Conservation (phyloP, 2,113 vertebrate genomes). For the Sturnira hondurensis region DNA sequence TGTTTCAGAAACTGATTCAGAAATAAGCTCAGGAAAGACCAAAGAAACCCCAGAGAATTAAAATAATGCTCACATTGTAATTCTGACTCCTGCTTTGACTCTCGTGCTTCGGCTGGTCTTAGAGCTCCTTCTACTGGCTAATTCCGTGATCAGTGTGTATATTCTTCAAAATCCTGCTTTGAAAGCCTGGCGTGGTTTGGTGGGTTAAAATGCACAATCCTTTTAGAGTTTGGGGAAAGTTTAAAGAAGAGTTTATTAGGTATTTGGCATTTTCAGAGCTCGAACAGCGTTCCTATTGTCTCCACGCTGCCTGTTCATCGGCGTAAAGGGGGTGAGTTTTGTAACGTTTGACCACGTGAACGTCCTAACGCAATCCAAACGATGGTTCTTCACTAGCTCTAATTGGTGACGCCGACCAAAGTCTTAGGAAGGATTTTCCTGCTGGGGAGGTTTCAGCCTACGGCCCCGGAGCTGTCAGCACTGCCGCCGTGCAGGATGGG, state of each 20-base stretch:
- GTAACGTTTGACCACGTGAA: background rate
- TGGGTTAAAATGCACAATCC: conserved; percentile 17
- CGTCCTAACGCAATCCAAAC: background rate
- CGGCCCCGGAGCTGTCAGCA: conserved; percentile 62
- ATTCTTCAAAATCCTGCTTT: background rate
- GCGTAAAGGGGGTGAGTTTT: background rate
- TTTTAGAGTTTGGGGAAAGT: background rate
- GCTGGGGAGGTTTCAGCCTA: conserved; percentile 70
- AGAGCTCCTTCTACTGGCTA: conserved; percentile 55
- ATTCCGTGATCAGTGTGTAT: background rate
- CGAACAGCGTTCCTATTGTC: background rate
- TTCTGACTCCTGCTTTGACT: background rate
- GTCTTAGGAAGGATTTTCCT: conserved; percentile 75
- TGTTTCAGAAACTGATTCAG: background rate
- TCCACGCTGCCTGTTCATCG: background rate
- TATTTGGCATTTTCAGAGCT: background rate
- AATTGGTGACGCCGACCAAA: conserved; percentile 85
- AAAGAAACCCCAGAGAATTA: background rate
- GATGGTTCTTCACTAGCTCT: conserved; percentile 82
- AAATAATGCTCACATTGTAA: background rate
- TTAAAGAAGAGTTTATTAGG: conserved; percentile 14
- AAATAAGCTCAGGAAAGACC: background rate
- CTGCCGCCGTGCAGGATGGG: conserved; percentile 70
- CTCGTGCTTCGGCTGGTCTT: background rate
- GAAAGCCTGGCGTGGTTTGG: background rate